Evolutionary conservation across 2,113 vertebrate species (phyloP).

Genomic region (Guaruba guarouba): DNA sequence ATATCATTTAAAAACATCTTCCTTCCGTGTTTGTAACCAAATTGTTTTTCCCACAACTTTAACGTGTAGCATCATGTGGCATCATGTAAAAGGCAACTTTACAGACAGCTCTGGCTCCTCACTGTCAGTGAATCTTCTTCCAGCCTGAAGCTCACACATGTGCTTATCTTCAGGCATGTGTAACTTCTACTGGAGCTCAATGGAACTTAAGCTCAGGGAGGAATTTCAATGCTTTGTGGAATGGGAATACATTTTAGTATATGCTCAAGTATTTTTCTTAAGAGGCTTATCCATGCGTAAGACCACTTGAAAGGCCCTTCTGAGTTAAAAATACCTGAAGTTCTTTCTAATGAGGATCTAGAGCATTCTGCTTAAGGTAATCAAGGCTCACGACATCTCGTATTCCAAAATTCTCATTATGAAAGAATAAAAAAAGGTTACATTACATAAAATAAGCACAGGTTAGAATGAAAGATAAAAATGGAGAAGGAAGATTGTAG

Average conservation of each 20-base stretch:
- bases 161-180: neutral
- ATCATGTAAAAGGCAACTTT: neutral
- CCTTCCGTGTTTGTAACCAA: neutral
- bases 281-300: neutral
- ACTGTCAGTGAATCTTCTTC: neutral
- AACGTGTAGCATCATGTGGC: neutral
- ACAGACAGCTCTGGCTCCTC: neutral
- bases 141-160: neutral
- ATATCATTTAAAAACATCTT: neutral
- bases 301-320: conserved; percentile 34
- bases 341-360: conserved; percentile 13
- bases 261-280: conserved; percentile 31
- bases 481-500: neutral
- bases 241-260: neutral
- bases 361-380: neutral
- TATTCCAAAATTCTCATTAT: conserved; percentile 3
- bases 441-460: neutral
- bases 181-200: neutral
- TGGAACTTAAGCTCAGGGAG: neutral
- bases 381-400: neutral
- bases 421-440: neutral
- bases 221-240: neutral
- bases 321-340: conserved; percentile 56
- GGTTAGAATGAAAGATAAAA: neutral
- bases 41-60: neutral